Evolutionary conservation across 2,797 vertebrate genomes (phyloP).

Genomic region (Enteromius viviparus): DNA sequence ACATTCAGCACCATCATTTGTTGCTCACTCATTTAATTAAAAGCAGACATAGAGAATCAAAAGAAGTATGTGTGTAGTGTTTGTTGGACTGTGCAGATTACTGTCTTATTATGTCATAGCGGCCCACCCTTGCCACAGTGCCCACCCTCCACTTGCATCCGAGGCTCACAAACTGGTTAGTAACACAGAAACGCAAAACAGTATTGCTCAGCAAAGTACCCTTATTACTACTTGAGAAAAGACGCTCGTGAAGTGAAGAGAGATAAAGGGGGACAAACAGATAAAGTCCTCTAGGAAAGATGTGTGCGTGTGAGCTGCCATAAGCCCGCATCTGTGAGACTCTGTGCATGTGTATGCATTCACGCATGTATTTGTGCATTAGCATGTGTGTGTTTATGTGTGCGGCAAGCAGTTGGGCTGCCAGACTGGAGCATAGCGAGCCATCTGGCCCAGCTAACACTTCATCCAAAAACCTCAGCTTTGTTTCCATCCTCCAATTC

Average conservation of each 20-base stretch:
- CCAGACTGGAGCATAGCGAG: constrained; percentile 87
- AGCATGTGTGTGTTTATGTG: constrained; percentile 55
- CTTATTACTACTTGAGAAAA: not conserved
- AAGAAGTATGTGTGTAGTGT: constrained; percentile 9
- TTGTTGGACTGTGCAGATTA: constrained; percentile 38
- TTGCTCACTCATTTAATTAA: constrained; percentile 46
- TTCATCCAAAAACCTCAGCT: constrained; percentile 88
- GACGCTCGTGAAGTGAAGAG: not conserved
- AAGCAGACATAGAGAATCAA: constrained; percentile 31
- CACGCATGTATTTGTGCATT: constrained; percentile 48
- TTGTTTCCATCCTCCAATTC: constrained; percentile 78
- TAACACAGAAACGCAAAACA: constrained; percentile 28
- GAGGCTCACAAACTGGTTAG: constrained; percentile 24
- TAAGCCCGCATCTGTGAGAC: constrained; percentile 37
- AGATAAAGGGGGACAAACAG: not conserved
- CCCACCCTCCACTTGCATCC: constrained; percentile 38
- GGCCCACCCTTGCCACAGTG: constrained; percentile 33
- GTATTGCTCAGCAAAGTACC: constrained; percentile 26
- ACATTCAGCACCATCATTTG: not conserved
- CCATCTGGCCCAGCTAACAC: constrained; percentile 88
- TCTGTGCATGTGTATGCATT: constrained; percentile 45
- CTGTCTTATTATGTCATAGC: constrained; percentile 41
- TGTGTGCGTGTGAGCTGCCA: not conserved
- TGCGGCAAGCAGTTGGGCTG: constrained; percentile 84
- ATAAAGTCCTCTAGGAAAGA: constrained; percentile 16